Conservation (phyloP, 2,113 vertebrate species). For the Ageneiosus marmoratus region DNA sequence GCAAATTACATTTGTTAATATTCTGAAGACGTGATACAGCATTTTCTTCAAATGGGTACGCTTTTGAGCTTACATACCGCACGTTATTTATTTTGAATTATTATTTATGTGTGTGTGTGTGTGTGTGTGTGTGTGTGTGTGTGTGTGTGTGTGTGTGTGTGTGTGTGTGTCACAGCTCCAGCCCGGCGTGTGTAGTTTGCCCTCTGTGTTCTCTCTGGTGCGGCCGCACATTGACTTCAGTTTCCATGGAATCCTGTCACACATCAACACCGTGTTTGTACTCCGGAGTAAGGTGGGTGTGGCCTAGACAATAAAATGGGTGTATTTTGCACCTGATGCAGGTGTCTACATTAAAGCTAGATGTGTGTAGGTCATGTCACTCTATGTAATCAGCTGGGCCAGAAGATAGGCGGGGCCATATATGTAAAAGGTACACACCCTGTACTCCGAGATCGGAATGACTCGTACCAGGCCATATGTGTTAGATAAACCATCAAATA, state of each 20-base stretch:
- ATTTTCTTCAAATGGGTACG: not conserved
- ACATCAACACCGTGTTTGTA: constrained; percentile 98
- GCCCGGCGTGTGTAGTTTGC: constrained; percentile 89
- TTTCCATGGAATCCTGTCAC: constrained; percentile 96
- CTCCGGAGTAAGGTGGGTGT: constrained; percentile 91
- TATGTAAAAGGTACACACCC: too few relatives aligned
- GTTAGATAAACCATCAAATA: too few relatives aligned
- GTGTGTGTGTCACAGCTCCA: constrained; percentile 79
- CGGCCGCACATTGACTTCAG: constrained; percentile 98
- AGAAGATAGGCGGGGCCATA: too few relatives aligned
- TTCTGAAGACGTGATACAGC: not conserved
- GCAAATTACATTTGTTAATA: not conserved
- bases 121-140: too few relatives aligned
- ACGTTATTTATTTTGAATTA: not conserved
- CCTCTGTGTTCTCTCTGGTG: constrained; percentile 95
- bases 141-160: constrained; percentile 30
- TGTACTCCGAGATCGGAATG: too few relatives aligned
- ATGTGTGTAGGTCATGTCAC: too few relatives aligned
- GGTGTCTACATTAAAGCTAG: not conserved
- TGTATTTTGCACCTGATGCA: not conserved
- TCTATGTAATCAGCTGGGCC: too few relatives aligned
- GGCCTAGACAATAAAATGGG: not conserved
- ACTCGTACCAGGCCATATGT: too few relatives aligned
- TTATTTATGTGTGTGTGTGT: not conserved
- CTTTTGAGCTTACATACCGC: not conserved